Evolutionary conservation across 2,113 vertebrate species (phyloP).

Genomic region (Butastur rufipennis): DNA sequence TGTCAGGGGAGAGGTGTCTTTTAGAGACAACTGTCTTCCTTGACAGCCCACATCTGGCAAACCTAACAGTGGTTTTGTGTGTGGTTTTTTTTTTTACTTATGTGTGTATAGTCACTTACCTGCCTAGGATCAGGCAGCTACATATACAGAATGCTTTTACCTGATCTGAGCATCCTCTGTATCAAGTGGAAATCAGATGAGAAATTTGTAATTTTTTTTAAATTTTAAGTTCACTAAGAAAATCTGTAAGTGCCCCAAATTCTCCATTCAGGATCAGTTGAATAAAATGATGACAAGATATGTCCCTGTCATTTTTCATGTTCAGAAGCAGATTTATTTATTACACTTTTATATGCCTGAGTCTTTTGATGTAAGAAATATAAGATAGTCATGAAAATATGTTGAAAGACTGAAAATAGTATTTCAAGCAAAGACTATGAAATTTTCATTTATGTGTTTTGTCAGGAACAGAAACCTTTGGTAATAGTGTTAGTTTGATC

Average conservation of each 20-base stretch:
- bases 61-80: not conserved
- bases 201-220: not conserved
- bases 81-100: not conserved
- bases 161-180: not conserved
- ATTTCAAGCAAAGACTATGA: not conserved
- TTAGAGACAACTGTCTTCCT: not conserved
- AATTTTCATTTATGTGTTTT: not conserved
- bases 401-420: not conserved
- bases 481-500: not conserved
- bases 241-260: not conserved
- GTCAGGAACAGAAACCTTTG: not conserved
- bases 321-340: not conserved
- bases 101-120: fast-evolving
- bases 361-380: not conserved
- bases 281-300: not conserved
- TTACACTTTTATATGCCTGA: not conserved
- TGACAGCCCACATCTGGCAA: not conserved
- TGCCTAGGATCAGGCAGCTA: not conserved
- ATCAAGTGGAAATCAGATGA: not conserved
- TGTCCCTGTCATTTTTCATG: not conserved
- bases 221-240: not conserved
- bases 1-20: not conserved
- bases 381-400: not conserved
- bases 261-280: not conserved
- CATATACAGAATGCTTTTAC: not conserved